Base-by-base conservation (phyloP, 2,888 invertebrate species). In the Dryobotodes eremita region DNA sequence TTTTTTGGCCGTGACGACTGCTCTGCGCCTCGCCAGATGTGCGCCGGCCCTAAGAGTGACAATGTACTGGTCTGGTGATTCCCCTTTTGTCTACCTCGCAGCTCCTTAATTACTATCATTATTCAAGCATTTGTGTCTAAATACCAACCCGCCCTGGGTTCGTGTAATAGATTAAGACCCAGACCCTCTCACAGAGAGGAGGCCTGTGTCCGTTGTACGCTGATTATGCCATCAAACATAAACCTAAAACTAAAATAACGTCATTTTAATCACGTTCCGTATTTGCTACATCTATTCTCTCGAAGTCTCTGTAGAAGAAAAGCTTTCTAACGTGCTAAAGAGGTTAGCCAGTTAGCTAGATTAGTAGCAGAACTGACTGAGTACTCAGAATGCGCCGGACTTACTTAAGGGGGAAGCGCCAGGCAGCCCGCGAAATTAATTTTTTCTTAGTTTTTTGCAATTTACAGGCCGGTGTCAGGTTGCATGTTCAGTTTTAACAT, bases 311-410 rank as follows among this genome's bases (percentile, higher is more conserved):
- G n/a, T 2, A 15, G 15, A 6, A 46, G 0, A 46, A 46, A 7
- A 77, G 17, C 11, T 62, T 53, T 26, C 11, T 26, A 13, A 26
- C 8, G 8, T n/a, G 15, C 20, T 59, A 74, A 48, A 59, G 59
- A 48, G 15, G 59, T 73, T 48, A 74, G 1, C 15, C 15, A 46
- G n/a, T 74, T 36, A 59, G 7, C 59, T 74, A 20, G 15, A 20
- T 48, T 59, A 75, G 59, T 36, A 36, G 31, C 7, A 13, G 17
- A 46, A 17, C 31, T 77, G 62, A 76, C 46, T 36, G 57, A 48
- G 73, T 17, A 1, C n/a, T 13, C 57, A n/a, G 48, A 36, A 74
- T 50, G 75, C 74, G 36, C 36, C 7, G 74, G 57, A 48, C 57
- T n/a, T 59, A 48, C 48, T 48, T 31, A 48, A 31, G 57, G 36